Conservation (phyloP, 2,797 vertebrate genomes). For the Aythya fuligula region DNA sequence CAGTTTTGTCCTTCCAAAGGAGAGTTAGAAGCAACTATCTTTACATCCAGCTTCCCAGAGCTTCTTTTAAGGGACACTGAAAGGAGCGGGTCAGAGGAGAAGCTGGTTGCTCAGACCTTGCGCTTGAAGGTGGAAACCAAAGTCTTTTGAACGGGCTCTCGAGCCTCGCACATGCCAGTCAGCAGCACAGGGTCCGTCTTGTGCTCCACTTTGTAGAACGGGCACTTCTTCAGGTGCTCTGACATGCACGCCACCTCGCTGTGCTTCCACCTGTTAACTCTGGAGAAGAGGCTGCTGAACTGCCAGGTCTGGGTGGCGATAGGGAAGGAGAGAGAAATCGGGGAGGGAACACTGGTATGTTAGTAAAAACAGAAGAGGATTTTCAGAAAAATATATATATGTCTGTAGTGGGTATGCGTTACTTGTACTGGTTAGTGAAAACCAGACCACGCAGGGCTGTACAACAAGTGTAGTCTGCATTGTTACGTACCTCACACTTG, state of each 20-base stretch:
- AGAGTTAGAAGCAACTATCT: neutral
- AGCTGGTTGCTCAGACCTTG: slow-evolving; percentile 30
- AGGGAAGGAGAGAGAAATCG: neutral
- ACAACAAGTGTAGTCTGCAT: neutral
- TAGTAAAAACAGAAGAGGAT: neutral
- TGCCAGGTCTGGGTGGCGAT: slow-evolving; percentile 82
- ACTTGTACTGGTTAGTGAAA: neutral
- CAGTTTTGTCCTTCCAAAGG: neutral
- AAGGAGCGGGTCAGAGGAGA: neutral
- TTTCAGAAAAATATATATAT: neutral
- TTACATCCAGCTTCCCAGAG: neutral
- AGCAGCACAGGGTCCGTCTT: slow-evolving; percentile 85
- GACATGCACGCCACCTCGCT: slow-evolving; percentile 84
- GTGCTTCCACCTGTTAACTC: slow-evolving; percentile 88
- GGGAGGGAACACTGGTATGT: neutral
- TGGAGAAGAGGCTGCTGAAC: slow-evolving; percentile 92
- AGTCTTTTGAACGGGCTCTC: slow-evolving; percentile 67
- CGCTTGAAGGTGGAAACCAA: slow-evolving; percentile 80
- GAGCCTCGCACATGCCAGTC: slow-evolving; percentile 81
- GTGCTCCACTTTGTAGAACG: slow-evolving; percentile 86
- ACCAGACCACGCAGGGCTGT: neutral
- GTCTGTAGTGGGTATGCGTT: neutral
- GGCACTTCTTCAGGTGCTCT: slow-evolving; percentile 90
- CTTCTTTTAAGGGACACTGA: neutral
- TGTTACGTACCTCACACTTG: accelerated